Base-by-base conservation (phyloP, 2,888 invertebrate species). In the Bugula neritina region DNA sequence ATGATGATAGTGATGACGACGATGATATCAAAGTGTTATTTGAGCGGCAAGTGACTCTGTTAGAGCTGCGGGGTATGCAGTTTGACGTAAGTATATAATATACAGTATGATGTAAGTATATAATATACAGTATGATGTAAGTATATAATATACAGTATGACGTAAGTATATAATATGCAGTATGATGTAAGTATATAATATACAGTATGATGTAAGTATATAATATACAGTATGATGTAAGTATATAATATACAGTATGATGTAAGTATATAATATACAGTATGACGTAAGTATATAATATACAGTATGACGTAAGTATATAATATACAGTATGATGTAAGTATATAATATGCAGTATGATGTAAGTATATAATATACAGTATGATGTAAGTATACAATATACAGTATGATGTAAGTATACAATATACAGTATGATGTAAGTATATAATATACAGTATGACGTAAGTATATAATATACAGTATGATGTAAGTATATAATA, bases 1-100 rank as follows among this genome's bases (percentile, higher is more conserved):
- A 29, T 13, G 27, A 25, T 25, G 29, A 27, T 13, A 10, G 5
- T 17, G 21, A 21, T 13, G 63, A 63, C 31, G 63, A 63, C 25
- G 63, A 63, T 31, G 57, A 57, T 21, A 63, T 63, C 29, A 63
- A 63, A 31, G 63, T 63, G 21, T n/a, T 63, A 5, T 63, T 25
- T 34, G 63, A 63, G 34, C 27, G 31, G 10, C 63, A 63, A 31
- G 63, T 63, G 63, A 63, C 63, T 1, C 31, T 63, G 5, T 31
- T 31, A 10, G 29, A 63, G 34, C 2, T 13, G n/a, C 63, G 31
- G 31, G 63, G 63, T 34, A 1, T 27, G 1, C 29, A 34, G 17
- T 63, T 31, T n/a, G 31, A 63, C 31, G 63, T 34, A 31, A 63
- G 27, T 29, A 17, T 43, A 17, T 17, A n/a, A n/a, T 34, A 1